These are phyloP conservation scores for Dendrolimus pini DNA, from an alignment of 2,888 invertebrate genomes.

Conservation along the genomic window DNA sequence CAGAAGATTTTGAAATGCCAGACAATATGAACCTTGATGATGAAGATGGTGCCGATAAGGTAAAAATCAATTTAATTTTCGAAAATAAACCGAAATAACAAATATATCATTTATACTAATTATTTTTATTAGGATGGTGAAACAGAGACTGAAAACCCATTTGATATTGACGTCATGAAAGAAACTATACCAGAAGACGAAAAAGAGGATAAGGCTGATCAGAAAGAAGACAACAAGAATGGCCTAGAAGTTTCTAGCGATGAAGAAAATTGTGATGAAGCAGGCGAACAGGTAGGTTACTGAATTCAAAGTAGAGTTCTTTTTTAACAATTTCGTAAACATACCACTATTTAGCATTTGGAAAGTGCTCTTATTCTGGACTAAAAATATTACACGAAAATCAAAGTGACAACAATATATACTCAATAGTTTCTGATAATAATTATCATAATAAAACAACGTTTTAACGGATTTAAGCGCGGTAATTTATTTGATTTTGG, in stretches of 20 bases:
- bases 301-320: too few relatives aligned
- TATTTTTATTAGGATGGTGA: conserved; percentile 58
- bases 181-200: conserved; percentile 62
- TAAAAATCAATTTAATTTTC: conserved; percentile 12
- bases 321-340: too few relatives aligned
- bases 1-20: conserved; percentile 91
- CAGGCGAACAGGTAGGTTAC: conserved; percentile 22
- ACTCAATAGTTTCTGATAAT: too few relatives aligned
- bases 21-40: conserved; percentile 91
- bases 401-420: too few relatives aligned
- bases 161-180: conserved; percentile 90
- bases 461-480: too few relatives aligned
- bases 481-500: too few relatives aligned
- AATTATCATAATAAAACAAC: too few relatives aligned
- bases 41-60: conserved; percentile 75
- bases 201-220: conserved; percentile 47
- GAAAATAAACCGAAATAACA: too few relatives aligned
- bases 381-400: too few relatives aligned
- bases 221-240: conserved; percentile 51
- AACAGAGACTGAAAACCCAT: conserved; percentile 85
- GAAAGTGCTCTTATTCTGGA: too few relatives aligned
- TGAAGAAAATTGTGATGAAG: conserved; percentile 53
- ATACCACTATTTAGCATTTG: too few relatives aligned
- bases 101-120: neutral
- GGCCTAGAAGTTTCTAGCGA: conserved; percentile 68